Base-by-base conservation (phyloP, 2,888 invertebrate genomes). In the Temnothorax rugatulus region DNA sequence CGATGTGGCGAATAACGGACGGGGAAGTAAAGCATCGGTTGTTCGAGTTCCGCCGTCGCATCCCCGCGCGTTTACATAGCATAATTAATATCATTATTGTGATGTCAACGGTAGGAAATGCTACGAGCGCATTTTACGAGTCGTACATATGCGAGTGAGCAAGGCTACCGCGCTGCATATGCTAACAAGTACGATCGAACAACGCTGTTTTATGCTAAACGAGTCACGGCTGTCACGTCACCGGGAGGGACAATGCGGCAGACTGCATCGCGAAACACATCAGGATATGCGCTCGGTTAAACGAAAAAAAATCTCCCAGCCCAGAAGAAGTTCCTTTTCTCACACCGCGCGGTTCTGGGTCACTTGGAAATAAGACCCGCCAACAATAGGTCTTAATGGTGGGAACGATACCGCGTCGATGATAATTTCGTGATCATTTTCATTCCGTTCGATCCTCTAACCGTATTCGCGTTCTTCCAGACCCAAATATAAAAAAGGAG, bases 61-160 rank as follows among this genome's bases (percentile, higher is more conserved):
- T 90, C 79, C 79, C 47, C 66, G 71, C 69, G 82, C 76, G 59
- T 77, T 82, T 76, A 66, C 75, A 69, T 66, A 79, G 85, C 84
- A 89, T 90, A 90, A 90, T 90, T 90, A 90, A 90, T 91, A 90
- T 89, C 90, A 87, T 90, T 90, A 90, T 90, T 90, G 89, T 91
- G 87, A 91, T 90, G 90, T 90, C 90, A 90, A 84, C 86, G 61
- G 66, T 63, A 86, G 84, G 84, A 84, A 90, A 84, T 74, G 63
- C 84, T 84, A 82, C 83, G 83, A 84, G 86, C 86, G 89, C 84
- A 85, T 87, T 86, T 90, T 90, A 91, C 89, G 84, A 91, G 89
- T 88, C 82, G 88, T 86, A 85, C 88, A 83, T 85, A 89, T 82
- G 79, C 87, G 54, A 81, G 84, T 79, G 82, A 86, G 86, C 86